Evolutionary conservation across 2,797 vertebrate genomes (phyloP).

Genomic region (Coilia nasus): DNA sequence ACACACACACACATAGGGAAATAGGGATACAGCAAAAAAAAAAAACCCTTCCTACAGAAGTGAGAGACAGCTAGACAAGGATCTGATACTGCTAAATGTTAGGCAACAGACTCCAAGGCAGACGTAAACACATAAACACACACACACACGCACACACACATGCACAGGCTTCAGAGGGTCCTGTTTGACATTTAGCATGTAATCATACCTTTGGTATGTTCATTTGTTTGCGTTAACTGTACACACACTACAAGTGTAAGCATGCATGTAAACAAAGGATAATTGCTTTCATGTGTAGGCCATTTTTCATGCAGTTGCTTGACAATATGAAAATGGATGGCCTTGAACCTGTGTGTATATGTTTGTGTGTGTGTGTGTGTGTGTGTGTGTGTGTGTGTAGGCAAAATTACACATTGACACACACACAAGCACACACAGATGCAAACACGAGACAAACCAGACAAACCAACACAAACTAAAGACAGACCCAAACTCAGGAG

Average conservation of each 20-base stretch:
- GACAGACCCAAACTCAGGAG: neutral
- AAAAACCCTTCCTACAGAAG: neutral
- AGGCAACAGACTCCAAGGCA: neutral
- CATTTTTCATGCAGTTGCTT: neutral
- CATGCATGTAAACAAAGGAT: neutral
- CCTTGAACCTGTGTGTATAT: conserved; percentile 6
- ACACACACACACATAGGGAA: neutral
- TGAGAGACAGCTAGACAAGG: neutral
- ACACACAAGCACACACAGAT: neutral
- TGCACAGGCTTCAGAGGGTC: neutral
- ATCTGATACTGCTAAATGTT: conserved; percentile 4
- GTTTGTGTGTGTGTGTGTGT: neutral
- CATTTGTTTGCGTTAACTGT: neutral
- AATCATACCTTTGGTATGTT: conserved; percentile 19
- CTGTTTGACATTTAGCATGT: neutral
- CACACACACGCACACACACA: conserved; percentile 1
- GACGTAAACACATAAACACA: neutral
- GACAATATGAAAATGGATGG: neutral
- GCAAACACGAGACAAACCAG: no score
- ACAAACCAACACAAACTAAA: no score
- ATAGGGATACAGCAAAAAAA: neutral
- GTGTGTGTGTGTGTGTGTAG: neutral
- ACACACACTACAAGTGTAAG: neutral
- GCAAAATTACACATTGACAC: neutral
- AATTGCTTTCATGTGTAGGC: neutral